A percentile compares a stretch with the other conserved stretches of the same genome.
Conservation (phyloP, 2,797 vertebrate genomes). For the Betta splendens region DNA sequence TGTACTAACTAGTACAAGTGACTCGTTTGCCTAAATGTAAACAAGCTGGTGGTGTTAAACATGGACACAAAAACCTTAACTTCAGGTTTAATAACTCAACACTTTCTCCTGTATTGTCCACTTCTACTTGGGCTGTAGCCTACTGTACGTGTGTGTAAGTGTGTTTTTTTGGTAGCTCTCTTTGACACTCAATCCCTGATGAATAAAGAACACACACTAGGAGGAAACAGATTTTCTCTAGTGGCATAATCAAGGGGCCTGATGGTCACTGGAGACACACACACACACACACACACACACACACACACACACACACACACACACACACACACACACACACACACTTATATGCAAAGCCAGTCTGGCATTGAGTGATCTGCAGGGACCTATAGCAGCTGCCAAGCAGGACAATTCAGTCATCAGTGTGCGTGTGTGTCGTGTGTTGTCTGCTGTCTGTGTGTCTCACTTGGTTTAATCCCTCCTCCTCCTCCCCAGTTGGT, state of each 20-base stretch:
- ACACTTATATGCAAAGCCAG: constrained; percentile 44
- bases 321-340: constrained; percentile 8
- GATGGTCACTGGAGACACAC: constrained; percentile 45
- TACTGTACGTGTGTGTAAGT: constrained; percentile 2
- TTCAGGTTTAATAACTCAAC: no score
- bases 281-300: constrained; percentile 11
- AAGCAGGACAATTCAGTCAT: constrained; percentile 77
- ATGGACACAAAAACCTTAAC: no score
- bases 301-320: constrained; percentile 19
- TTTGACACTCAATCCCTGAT: constrained; percentile 33
- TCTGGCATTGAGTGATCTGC: constrained; percentile 71
- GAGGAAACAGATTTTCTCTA: constrained; percentile 54
- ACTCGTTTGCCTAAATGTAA: no score
- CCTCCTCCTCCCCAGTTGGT: constrained; percentile 60
- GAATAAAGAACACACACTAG: constrained; percentile 40
- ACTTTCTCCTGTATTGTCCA: no score
- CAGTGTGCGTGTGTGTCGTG: constrained; percentile 41
- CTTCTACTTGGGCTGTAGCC: neutral
- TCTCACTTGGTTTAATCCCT: constrained; percentile 70
- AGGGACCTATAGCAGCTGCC: constrained; percentile 82
- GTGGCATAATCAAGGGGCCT: constrained; percentile 45
- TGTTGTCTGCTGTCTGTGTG: constrained; percentile 30
- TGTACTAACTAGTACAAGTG: no score
- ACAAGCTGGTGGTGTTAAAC: no score
- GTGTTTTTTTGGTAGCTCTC: no score